These are phyloP conservation scores for Trachelus tabidus DNA, from an alignment of 2,888 invertebrate species.

Conservation along the genomic window DNA sequence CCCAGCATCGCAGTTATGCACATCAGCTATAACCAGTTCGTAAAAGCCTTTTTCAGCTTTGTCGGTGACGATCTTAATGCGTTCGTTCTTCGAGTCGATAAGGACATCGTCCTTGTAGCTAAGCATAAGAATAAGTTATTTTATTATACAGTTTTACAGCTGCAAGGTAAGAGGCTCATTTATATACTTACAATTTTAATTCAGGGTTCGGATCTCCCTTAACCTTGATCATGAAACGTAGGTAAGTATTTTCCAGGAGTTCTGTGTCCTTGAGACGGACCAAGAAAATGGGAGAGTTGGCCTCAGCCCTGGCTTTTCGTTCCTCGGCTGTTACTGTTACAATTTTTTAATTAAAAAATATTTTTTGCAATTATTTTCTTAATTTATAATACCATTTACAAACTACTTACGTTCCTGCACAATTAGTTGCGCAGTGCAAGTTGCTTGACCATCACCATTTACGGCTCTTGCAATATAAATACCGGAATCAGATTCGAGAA, in stretches of 20 bases:
- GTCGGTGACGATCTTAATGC: constrained; percentile 78
- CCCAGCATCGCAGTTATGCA: constrained; percentile 82
- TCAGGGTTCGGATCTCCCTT: constrained; percentile 90
- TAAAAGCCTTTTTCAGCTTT: constrained; percentile 87
- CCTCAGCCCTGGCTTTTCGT: constrained; percentile 74
- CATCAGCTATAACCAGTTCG: constrained; percentile 87
- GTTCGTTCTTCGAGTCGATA: constrained; percentile 76
- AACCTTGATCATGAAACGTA: constrained; percentile 89
- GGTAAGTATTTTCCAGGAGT: constrained; percentile 85
- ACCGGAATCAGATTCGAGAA: constrained; percentile 82
- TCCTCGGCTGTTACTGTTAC: constrained; percentile 77
- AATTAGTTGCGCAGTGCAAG: constrained; percentile 88
- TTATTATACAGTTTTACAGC: background rate
- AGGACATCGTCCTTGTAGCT: constrained; percentile 86
- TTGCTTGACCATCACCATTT: constrained; percentile 81
- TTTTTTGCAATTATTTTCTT: background rate
- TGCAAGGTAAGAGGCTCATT: background rate
- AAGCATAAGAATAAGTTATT: constrained; percentile 31
- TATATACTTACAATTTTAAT: constrained; percentile 84
- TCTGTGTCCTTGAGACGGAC: constrained; percentile 90
- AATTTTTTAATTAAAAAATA: background rate
- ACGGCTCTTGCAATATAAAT: constrained; percentile 91
- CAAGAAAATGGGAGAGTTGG: constrained; percentile 85
- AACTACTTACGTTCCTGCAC: constrained; percentile 84
- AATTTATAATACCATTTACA: background rate